Evolutionary conservation across 2,888 invertebrate genomes (phyloP), one percentile per base, ranked within the genome.

Genomic region (Acleris emargana): DNA sequence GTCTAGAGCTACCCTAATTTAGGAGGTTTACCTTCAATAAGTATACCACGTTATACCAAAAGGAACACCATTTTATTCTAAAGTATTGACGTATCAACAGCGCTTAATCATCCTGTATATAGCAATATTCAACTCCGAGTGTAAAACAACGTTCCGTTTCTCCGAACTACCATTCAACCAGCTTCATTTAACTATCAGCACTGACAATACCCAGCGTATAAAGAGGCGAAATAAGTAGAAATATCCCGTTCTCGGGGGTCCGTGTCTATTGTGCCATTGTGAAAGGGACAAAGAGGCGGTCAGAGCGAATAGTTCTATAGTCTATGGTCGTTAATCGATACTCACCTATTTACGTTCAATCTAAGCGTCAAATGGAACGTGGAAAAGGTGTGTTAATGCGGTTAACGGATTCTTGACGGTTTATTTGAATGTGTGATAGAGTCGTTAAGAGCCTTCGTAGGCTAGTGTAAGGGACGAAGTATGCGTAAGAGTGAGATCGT

Each of bases 181-280:
- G 50, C 60, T 60, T 64, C 55, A 61, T 57, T 57, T 60, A 66
- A 61, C 66, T 57, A 66, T 64, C 60, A 64, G 32, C 50, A 49
- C 20, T 51, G 55, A 57, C 60, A 57, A 59, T 55, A 50, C 50
- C 55, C 59, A 49, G 58, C 49, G 49, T 32, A 42, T 55, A 32
- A 45, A 60, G 51, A 60, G 51, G 49, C 54, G 51, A 61, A 66
- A 60, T 60, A 60, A 60, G 58, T 47, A 49, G 66, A 66, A 58
- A 62, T 62, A 59, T 59, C 54, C 58, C 49, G 28, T 20, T 60
- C 60, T 49, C 50, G 38, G 11, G 64, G 32, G 47, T 58, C 45
- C 43, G 28, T 20, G 7, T 60, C 60, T 25, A 66, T 66, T 66
- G 57, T 66, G 25, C 17, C 51, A 64, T 66, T 66, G 66, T 66